These are phyloP conservation scores for Atethmia centrago DNA, from an alignment of 2,888 invertebrate genomes.

Conservation along the genomic window DNA sequence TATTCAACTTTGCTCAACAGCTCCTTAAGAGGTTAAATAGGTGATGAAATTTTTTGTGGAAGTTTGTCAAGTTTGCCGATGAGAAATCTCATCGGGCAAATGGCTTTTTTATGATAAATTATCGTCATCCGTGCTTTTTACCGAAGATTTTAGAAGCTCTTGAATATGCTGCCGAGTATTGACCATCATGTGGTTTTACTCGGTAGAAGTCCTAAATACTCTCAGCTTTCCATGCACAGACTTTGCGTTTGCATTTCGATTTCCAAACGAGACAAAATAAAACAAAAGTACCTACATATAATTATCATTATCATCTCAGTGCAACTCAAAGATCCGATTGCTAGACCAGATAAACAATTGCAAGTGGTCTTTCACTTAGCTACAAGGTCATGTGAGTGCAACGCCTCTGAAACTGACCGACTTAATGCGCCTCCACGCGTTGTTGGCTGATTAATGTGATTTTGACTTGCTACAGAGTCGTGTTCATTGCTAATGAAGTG, in stretches of 20 bases:
- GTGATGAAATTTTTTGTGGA: too few species aligned
- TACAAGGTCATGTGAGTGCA: conserved; percentile 44
- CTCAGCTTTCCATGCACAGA: neutral
- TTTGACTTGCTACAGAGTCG: neutral
- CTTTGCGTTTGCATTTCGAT: neutral
- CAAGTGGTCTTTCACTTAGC: conserved; percentile 27
- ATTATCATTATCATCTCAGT: neutral
- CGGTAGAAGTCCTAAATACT: neutral
- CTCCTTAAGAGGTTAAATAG: too few species aligned
- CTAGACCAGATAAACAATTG: conserved; percentile 26
- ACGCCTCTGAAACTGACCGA: conserved; percentile 11
- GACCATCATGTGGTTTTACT: neutral
- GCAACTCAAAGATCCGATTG: conserved; percentile 31
- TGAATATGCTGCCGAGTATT: too few species aligned
- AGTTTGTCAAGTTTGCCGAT: too few species aligned
- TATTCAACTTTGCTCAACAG: too few species aligned
- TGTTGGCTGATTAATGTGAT: neutral
- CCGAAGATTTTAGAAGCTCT: neutral
- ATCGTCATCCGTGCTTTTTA: neutral
- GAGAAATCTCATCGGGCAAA: too few species aligned
- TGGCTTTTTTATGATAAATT: too few species aligned
- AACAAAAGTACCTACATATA: neutral
- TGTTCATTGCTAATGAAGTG: neutral
- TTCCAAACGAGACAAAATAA: neutral
- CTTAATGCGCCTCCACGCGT: neutral